phyloP scores from a whole-genome alignment of 2,888 invertebrate genomes.

The Choreutis nemorana region DNA sequence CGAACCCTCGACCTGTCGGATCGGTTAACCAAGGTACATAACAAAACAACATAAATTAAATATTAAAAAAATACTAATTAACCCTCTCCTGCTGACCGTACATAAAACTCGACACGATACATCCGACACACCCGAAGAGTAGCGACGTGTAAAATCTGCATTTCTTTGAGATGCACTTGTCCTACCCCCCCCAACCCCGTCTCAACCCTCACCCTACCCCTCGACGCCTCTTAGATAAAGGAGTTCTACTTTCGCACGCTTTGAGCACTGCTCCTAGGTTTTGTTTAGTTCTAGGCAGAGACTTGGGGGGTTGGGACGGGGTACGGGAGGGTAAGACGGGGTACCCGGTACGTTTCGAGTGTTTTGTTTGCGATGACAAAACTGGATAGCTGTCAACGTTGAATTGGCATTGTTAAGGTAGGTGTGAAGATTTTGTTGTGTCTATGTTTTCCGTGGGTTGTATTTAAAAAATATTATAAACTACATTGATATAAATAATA shows the following conservation, averaged over 20 bases:
- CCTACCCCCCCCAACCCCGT: conserved; percentile 15
- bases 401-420: too few species aligned
- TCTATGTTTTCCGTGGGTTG: too few species aligned
- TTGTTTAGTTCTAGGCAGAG: too few species aligned
- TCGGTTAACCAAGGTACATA: too few species aligned
- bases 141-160: conserved; percentile 68
- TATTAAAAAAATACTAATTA: conserved; percentile 5
- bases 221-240: conserved; percentile 54
- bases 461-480: too few species aligned
- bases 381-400: too few species aligned
- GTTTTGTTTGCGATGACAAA: too few species aligned
- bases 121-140: conserved; percentile 53
- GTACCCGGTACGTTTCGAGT: too few species aligned
- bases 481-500: too few species aligned
- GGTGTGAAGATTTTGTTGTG: too few species aligned
- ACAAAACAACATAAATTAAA: not conserved
- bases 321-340: too few species aligned
- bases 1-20: not conserved
- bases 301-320: too few species aligned
- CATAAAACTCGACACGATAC: conserved; percentile 34
- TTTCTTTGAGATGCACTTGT: conserved; percentile 68
- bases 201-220: conserved; percentile 11
- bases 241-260: conserved; percentile 61
- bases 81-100: conserved; percentile 22
- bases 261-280: conserved; percentile 49